phyloP scores from a whole-genome alignment of 2,113 vertebrate species.

The Ciconia boyciana region DNA sequence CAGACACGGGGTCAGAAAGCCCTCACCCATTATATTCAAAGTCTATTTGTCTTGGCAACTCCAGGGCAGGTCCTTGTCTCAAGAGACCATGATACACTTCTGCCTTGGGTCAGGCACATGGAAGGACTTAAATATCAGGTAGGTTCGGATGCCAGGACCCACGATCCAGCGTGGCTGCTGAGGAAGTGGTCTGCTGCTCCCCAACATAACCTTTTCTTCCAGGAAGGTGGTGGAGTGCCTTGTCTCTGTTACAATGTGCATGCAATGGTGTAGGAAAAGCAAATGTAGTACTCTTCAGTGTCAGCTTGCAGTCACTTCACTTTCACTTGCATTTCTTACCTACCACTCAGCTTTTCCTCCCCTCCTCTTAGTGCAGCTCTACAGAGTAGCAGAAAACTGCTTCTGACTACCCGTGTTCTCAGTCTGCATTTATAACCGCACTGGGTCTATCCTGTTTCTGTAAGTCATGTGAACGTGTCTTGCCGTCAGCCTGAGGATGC shows the following conservation, averaged over 20 bases:
- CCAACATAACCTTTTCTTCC: not conserved
- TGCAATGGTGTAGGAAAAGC: not conserved
- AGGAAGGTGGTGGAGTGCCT: not conserved
- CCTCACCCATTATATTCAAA: not conserved
- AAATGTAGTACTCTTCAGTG: fast-evolving
- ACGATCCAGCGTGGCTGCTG: not conserved
- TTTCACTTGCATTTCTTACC: not conserved
- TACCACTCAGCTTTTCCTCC: not conserved
- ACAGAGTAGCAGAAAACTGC: not conserved
- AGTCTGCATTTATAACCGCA: not conserved
- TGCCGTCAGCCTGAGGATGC: not conserved
- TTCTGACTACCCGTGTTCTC: fast-evolving
- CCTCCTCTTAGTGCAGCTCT: not conserved
- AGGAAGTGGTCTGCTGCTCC: not conserved
- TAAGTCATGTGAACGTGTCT: not conserved
- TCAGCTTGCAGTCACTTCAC: not conserved
- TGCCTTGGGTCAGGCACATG: not conserved
- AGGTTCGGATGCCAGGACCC: not conserved
- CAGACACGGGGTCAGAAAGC: not conserved
- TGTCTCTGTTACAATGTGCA: not conserved
- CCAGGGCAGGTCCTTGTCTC: not conserved
- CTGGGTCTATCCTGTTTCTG: not conserved
- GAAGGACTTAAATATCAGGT: not conserved
- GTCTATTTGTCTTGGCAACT: not conserved
- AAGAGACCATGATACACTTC: not conserved